Evolutionary conservation across 2,797 vertebrate genomes (phyloP).

Genomic region (Caiman crocodilus): DNA sequence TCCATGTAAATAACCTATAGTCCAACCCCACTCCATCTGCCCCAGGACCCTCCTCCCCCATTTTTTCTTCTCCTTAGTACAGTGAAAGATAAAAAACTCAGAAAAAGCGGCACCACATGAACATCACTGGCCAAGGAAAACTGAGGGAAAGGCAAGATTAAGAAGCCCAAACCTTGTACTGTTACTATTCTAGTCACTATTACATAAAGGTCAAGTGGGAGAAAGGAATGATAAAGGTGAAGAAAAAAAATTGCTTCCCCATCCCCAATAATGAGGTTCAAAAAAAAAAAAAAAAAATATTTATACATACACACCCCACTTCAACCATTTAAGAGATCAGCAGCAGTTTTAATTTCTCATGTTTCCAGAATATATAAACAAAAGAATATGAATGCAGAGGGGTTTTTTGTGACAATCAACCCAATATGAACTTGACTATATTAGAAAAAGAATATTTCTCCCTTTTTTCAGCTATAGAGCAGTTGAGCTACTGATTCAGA

Average conservation of each 20-base stretch:
- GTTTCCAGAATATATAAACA: background rate
- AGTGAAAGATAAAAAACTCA: background rate
- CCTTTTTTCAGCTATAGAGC: background rate
- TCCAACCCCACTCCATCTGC: background rate
- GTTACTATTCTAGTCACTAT: background rate
- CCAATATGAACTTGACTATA: background rate
- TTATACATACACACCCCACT: too few species aligned
- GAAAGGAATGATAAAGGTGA: background rate
- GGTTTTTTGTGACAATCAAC: background rate
- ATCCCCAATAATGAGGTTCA: background rate
- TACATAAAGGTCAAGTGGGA: background rate
- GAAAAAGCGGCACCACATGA: background rate
- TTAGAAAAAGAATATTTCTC: background rate
- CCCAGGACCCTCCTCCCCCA: background rate
- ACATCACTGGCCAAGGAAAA: background rate
- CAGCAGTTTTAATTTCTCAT: background rate
- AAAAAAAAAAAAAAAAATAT: too few species aligned
- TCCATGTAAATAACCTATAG: background rate
- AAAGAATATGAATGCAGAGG: rapidly evolving
- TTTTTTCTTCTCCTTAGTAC: background rate
- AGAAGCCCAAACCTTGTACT: background rate
- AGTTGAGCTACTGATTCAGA: background rate
- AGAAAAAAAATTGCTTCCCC: background rate
- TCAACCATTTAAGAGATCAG: background rate
- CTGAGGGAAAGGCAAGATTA: background rate